Percentiles rank a stretch among this genome's conserved stretches.
Conservation (phyloP, 2,797 vertebrate species). For the Crenichthys baileyi region DNA sequence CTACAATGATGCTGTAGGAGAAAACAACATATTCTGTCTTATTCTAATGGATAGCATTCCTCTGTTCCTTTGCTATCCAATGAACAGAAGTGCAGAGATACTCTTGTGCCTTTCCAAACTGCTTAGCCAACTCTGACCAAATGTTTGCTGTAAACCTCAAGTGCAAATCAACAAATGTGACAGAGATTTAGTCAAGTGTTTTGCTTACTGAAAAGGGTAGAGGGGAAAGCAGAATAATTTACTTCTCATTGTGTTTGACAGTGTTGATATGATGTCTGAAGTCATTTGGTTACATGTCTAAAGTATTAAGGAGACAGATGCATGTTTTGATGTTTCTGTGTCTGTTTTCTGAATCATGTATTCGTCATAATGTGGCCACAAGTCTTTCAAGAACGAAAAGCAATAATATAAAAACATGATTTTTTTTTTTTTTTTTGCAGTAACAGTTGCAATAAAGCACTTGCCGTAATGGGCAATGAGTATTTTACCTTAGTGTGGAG, state of each 20-base stretch:
- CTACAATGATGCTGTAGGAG: constrained; percentile 13
- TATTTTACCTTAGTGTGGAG: not conserved
- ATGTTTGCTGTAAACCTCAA: constrained; percentile 57
- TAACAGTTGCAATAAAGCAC: too few species aligned
- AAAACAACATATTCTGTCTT: constrained; percentile 9
- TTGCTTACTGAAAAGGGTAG: constrained; percentile 37
- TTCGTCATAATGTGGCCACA: constrained; percentile 16
- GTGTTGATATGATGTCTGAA: constrained; percentile 24
- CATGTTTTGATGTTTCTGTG: constrained; percentile 11
- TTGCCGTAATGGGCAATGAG: not conserved
- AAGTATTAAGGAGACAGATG: constrained; percentile 20
- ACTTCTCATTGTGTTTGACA: constrained; percentile 2
- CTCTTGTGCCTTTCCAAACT: constrained; percentile 66
- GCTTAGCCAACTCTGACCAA: constrained; percentile 71
- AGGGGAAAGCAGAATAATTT: constrained; percentile 16
- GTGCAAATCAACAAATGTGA: constrained; percentile 50
- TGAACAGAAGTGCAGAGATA: constrained; percentile 33
- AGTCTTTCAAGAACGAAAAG: constrained; percentile 15
- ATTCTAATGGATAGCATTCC: constrained; percentile 13
- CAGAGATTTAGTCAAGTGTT: constrained; percentile 44
- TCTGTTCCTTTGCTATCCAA: constrained; percentile 17
- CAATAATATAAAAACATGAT: constrained; percentile 8
- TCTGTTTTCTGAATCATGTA: constrained; percentile 20
- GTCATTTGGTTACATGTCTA: constrained; percentile 26
- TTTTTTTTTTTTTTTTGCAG: not conserved